Evolutionary conservation across 1,140 invertebrate genomes (phyloP).

Genomic region (Ostrea edulis): DNA sequence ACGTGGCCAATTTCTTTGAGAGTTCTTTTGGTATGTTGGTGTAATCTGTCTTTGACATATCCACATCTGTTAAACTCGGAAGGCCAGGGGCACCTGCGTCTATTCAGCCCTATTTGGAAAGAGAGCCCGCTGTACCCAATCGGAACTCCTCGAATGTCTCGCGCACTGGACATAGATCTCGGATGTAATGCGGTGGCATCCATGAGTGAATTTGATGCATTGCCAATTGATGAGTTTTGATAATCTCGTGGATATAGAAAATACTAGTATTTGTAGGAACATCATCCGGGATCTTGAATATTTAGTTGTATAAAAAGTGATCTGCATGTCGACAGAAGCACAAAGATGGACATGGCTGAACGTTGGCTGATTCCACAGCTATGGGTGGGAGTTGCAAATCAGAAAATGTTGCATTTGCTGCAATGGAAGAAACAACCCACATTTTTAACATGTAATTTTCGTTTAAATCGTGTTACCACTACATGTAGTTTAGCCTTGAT

Average conservation of each 20-base stretch:
- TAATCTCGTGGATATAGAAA: not conserved
- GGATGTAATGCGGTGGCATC: too few relatives aligned
- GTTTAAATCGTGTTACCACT: too few relatives aligned
- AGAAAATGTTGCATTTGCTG: too few relatives aligned
- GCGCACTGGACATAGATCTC: too few relatives aligned
- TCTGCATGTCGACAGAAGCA: not conserved
- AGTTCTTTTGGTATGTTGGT: slow-evolving; percentile 53
- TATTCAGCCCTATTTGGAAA: slow-evolving; percentile 42
- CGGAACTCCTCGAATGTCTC: too few relatives aligned
- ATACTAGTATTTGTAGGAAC: not conserved
- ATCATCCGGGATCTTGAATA: not conserved
- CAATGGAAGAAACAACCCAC: too few relatives aligned
- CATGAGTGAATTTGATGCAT: too few relatives aligned
- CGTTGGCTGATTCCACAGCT: too few relatives aligned
- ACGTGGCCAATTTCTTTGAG: slow-evolving; percentile 45
- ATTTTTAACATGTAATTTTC: too few relatives aligned
- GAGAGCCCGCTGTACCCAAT: slow-evolving; percentile 6
- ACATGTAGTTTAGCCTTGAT: too few relatives aligned
- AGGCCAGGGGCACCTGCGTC: slow-evolving; percentile 55
- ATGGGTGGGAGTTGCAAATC: too few relatives aligned
- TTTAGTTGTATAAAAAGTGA: slow-evolving; percentile 21
- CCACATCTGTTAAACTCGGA: slow-evolving; percentile 48
- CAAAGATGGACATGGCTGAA: too few relatives aligned
- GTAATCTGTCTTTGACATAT: slow-evolving; percentile 43
- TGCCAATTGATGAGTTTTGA: not conserved